These are phyloP conservation scores for Porites australiensis DNA, from an alignment of 64 coral and sea anemone genomes.

Conservation along the genomic window DNA sequence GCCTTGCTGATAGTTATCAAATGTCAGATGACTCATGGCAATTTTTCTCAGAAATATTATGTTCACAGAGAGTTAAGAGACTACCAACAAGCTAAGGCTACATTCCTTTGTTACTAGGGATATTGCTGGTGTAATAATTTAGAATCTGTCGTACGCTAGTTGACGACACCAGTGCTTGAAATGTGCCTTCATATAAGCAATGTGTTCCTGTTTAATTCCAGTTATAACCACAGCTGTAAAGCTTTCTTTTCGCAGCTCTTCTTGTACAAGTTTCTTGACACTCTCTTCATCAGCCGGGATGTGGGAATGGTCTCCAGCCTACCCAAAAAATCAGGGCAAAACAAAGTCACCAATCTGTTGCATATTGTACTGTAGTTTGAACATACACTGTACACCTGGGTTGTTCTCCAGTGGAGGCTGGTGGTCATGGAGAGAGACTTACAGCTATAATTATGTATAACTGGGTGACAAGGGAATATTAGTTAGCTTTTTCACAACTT, in stretches of 20 bases:
- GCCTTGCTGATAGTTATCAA: too few relatives aligned
- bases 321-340: neutral
- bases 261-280: conserved; percentile 74
- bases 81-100: too few relatives aligned
- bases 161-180: conserved; percentile 93
- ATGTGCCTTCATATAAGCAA: conserved; percentile 86
- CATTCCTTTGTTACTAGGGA: neutral
- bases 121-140: neutral
- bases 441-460: too few relatives aligned
- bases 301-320: conserved; percentile 86
- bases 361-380: too few relatives aligned
- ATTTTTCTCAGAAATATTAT: too few relatives aligned
- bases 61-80: too few relatives aligned
- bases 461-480: too few relatives aligned
- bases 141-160: conserved; percentile 77
- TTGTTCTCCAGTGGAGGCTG: too few relatives aligned
- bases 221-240: conserved; percentile 94
- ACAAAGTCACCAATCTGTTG: neutral
- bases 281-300: conserved; percentile 86
- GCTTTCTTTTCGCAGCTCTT: conserved; percentile 64
- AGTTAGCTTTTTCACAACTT: too few relatives aligned
- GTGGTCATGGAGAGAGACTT: too few relatives aligned
- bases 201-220: conserved; percentile 78
- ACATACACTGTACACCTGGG: too few relatives aligned
- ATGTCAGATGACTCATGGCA: too few relatives aligned